These are phyloP conservation scores for Volucella zonaria DNA, from an alignment of 2,888 invertebrate genomes.

Conservation along the genomic window DNA sequence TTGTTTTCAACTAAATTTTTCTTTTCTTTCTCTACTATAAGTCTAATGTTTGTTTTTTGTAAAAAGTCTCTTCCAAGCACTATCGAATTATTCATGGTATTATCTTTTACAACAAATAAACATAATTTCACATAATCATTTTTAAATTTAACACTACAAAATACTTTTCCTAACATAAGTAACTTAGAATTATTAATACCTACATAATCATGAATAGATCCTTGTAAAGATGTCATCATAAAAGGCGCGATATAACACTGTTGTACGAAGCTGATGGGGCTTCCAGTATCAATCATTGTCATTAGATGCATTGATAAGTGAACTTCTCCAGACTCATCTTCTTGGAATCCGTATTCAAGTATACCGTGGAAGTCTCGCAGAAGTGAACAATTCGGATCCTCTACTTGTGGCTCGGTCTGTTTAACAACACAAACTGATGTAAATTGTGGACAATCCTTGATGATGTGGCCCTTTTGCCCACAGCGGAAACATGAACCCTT, in stretches of 20 bases:
- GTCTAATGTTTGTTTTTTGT: conserved; percentile 34
- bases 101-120: conserved; percentile 41
- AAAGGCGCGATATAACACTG: conserved; percentile 23
- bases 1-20: conserved; percentile 1
- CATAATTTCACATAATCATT: conserved; percentile 23
- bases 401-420: not conserved
- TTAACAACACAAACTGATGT: conserved; percentile 13
- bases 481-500: conserved; percentile 42
- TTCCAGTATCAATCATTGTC: conserved; percentile 11
- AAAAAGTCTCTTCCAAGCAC: conserved; percentile 49
- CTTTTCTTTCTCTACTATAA: conserved; percentile 4
- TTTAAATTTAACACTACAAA: conserved; percentile 39
- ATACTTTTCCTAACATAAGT: conserved; percentile 35
- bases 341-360: not conserved
- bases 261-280: conserved; percentile 37
- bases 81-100: conserved; percentile 40
- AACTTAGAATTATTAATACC: conserved; percentile 45
- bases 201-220: conserved; percentile 9
- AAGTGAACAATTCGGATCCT: conserved; percentile 5
- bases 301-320: not conserved
- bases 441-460: conserved; percentile 26
- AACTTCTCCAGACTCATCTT: conserved; percentile 1
- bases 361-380: conserved; percentile 34
- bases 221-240: conserved; percentile 21
- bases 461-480: conserved; percentile 29